Conservation (phyloP, 2,888 invertebrate species). For the Leptinotarsa haldemani region DNA sequence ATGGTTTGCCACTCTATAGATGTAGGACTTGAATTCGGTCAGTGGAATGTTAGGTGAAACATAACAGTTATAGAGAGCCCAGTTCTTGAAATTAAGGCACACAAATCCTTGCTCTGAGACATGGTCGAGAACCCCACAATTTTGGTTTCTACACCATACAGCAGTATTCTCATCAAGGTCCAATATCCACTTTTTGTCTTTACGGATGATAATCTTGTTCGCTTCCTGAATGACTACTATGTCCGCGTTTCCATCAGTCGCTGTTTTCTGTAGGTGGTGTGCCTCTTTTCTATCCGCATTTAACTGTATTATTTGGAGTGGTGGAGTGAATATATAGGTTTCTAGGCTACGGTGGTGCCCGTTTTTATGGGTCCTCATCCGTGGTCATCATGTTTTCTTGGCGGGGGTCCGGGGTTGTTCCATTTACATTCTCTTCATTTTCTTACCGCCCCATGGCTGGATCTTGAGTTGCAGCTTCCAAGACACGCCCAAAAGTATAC, state of each 20-base stretch:
- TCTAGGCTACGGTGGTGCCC: neutral
- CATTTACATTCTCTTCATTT: neutral
- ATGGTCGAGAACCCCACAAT: neutral
- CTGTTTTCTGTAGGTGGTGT: slow-evolving; percentile 2
- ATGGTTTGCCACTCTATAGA: neutral
- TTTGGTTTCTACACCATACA: neutral
- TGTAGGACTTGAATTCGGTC: neutral
- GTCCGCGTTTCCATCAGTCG: neutral
- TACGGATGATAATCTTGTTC: neutral
- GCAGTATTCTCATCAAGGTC: slow-evolving; percentile 1
- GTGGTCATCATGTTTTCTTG: neutral
- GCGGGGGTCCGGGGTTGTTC: neutral
- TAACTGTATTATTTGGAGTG: neutral
- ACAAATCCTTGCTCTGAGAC: neutral
- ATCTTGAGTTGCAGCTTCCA: neutral
- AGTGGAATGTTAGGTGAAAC: slow-evolving; percentile 8
- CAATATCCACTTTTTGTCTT: neutral
- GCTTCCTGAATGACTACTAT: neutral
- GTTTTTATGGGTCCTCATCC: neutral
- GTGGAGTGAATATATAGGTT: no score
- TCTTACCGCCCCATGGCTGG: neutral
- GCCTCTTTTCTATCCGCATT: neutral
- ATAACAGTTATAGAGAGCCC: neutral
- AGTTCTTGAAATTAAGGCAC: neutral
- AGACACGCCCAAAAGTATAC: neutral